Base-by-base conservation (phyloP, 2,888 invertebrate species). In the Dyspetes luteomarginatus region DNA sequence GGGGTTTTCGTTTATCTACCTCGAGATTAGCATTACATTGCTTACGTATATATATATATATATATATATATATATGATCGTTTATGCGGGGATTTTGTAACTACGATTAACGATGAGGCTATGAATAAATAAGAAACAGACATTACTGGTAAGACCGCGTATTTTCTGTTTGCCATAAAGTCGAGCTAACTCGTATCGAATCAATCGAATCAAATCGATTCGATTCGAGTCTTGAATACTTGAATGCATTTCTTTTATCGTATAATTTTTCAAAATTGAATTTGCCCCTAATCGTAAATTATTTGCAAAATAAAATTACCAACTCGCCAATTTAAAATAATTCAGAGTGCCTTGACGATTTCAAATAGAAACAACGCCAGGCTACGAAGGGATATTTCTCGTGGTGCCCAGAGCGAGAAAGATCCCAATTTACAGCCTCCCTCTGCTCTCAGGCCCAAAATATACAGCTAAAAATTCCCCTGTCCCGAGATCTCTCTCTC, bases 101-200 rank as follows among this genome's bases (percentile, higher is more conserved):
- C 58, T 15, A 7, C 58, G 68, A 79, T 78, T 71, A 79, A 73
- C 74, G 74, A 79, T 48, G 65, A 30, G 60, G 19, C 36, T 52
- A 55, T 58, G 74, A 64, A 65, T 75, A 74, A 74, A 74, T 62
- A 72, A 62, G 62, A 72, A 36, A 62, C 79, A 79, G 43, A 50
- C 55, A 74, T 50, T 48, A 19, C 22, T 65, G 74, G 74, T 69
- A 67, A 52, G 15, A 4, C 22, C 45, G n/a, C n/a, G 52, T 60
- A 64, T n/a, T 67, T 56, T 67, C 24, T 45, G 26, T 56, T 26
- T 45, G 22, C 4, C 15, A 56, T 22, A 17, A 50, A 72, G 30
- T 50, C 28, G 58, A 50, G 17, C 36, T 17, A 3, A 17, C 15
- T 48, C 24, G 12, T 9, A 12, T 2, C 19, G 15, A n/a, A n/a